Base-by-base conservation (phyloP, 2,888 invertebrate species). In the Tetragnatha montana region DNA sequence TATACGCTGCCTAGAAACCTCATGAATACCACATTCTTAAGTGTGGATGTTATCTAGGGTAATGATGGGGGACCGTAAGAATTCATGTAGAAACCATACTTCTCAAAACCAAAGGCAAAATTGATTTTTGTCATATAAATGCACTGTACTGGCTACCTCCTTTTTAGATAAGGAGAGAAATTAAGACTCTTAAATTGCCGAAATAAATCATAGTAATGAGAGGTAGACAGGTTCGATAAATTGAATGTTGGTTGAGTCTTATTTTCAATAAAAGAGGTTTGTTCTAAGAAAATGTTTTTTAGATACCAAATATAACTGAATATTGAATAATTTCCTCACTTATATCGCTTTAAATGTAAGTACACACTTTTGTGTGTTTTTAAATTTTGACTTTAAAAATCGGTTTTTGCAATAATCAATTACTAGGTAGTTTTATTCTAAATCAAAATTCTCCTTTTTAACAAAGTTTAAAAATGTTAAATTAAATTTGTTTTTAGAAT, bases 21-120 rank as follows among this genome's bases (percentile, higher is more conserved):
- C 81, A 81, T 81, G 81, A 81, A 81, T 81, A 81, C 70, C 71
- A 70, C 79, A 21, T 49, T 81, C 81, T 81, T 81, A 81, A 81
- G 71, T 81, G 50, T 71, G 71, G 69, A 81, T 81, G 69, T 80
- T 80, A 80, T 80, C 80, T 71, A 81, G 70, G 70, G 81, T 81
- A 81, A 81, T 81, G 81, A 81, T 70, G 70, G 81, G 70, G 70
- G 81, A 50, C 81, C 50, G 70, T 81, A 81, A 81, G 70, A 81
- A 81, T 81, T 81, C 81, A 71, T 81, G 71, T 81, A 71, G 47
- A 49, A 47, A 69, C 80, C 69, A 80, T 80, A 80, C 69, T 80
- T 80, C 80, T 68, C 80, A 17, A 69, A 81, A 71, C 21, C 50
- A 70, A 81, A 21, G 21, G 14, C 8, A 14, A 81, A 81, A 81